phyloP scores from a whole-genome alignment of 1,140 invertebrate species.

The Ostrea edulis region DNA sequence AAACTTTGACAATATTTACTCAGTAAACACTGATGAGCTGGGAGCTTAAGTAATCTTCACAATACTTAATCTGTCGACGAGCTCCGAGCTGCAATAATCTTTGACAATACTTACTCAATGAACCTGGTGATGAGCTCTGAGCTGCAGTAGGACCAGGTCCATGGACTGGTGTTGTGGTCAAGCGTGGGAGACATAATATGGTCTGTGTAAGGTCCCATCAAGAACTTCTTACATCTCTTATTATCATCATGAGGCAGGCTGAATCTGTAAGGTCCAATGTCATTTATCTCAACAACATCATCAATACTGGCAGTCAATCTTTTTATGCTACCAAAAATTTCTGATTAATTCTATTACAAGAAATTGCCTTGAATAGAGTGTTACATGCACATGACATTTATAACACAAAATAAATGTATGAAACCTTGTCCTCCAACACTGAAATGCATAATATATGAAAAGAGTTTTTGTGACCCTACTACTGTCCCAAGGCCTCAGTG shows the following conservation, averaged over 20 bases:
- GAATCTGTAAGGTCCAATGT: slow-evolving; percentile 82
- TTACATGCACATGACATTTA: too few species aligned
- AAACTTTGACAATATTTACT: slow-evolving; percentile 83
- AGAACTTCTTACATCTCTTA: slow-evolving; percentile 82
- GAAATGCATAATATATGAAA: not conserved
- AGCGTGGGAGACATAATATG: slow-evolving; percentile 94
- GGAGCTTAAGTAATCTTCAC: slow-evolving; percentile 71
- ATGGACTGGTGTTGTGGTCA: slow-evolving; percentile 89
- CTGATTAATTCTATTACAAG: too few species aligned
- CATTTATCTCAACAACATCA: too few species aligned
- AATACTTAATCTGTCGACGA: slow-evolving; percentile 89
- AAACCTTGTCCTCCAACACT: too few species aligned
- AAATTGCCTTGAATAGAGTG: too few species aligned
- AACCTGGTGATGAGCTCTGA: slow-evolving; percentile 91
- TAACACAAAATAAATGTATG: too few species aligned
- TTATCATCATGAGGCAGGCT: slow-evolving; percentile 94
- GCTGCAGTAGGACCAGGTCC: slow-evolving; percentile 93
- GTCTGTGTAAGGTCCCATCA: slow-evolving; percentile 59
- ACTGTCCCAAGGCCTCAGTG: not conserved
- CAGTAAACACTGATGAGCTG: slow-evolving; percentile 92
- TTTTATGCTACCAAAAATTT: too few species aligned
- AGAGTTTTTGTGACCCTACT: slow-evolving; percentile 3
- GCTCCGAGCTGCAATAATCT: slow-evolving; percentile 80
- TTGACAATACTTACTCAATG: slow-evolving; percentile 86
- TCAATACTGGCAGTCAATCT: too few species aligned